Conservation (phyloP, 2,888 invertebrate genomes). For the Noctua pronuba region DNA sequence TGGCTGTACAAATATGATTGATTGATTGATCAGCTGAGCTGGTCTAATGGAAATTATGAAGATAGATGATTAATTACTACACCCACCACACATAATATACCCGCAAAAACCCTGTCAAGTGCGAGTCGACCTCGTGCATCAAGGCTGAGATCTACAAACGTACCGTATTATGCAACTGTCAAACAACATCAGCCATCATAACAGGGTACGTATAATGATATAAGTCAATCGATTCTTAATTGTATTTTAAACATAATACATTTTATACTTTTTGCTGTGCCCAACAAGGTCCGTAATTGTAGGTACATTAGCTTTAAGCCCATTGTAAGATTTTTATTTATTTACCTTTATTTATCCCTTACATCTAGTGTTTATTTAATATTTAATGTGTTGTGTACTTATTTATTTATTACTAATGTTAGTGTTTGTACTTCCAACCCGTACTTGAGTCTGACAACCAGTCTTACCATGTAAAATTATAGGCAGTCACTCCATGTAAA, state of each 20-base stretch:
- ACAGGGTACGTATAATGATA: background rate
- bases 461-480: too few species aligned
- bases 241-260: background rate
- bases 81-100: too few species aligned
- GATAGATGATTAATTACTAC: slow-evolving; percentile 28
- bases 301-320: background rate
- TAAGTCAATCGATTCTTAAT: background rate
- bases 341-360: too few species aligned
- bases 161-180: background rate
- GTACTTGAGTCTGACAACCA: too few species aligned
- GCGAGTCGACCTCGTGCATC: too few species aligned
- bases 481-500: too few species aligned
- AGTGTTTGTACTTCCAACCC: too few species aligned
- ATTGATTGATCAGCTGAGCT: slow-evolving; percentile 22
- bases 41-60: slow-evolving; percentile 10
- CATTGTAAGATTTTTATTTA: too few species aligned
- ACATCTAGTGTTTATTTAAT: too few species aligned
- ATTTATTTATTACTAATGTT: too few species aligned
- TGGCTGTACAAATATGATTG: slow-evolving; percentile 28
- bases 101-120: background rate
- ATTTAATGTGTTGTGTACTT: too few species aligned
- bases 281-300: background rate
- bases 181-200: background rate
- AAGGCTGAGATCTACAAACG: background rate
- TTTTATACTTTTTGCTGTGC: background rate